These are phyloP conservation scores for Pyrocephalus nanus DNA, from an alignment of 2,797 vertebrate species.

Conservation along the genomic window DNA sequence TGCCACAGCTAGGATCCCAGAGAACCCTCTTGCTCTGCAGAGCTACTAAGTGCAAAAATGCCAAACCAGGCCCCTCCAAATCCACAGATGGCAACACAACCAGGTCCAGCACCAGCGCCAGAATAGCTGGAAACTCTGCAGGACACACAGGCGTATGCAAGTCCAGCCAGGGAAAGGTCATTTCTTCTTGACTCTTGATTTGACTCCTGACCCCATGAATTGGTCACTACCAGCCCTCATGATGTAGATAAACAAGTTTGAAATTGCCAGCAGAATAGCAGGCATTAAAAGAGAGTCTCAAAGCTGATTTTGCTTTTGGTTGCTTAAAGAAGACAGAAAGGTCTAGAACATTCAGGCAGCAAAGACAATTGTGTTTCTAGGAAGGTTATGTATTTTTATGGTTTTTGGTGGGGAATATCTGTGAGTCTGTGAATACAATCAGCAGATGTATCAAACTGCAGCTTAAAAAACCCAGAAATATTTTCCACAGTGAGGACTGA, in stretches of 20 bases:
- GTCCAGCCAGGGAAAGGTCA: neutral
- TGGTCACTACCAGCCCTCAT: neutral
- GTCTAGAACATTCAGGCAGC: neutral
- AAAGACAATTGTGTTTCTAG: neutral
- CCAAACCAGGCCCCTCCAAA: neutral
- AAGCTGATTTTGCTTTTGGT: neutral
- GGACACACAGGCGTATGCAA: neutral
- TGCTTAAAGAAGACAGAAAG: slow-evolving; percentile 10
- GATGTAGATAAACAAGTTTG: neutral
- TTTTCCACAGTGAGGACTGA: slow-evolving; percentile 5
- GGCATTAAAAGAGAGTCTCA: neutral
- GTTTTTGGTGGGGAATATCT: rapidly evolving
- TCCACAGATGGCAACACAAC: rapidly evolving
- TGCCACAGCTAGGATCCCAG: neutral
- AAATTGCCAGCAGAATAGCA: neutral
- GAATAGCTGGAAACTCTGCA: rapidly evolving
- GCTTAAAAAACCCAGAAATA: neutral
- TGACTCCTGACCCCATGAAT: neutral
- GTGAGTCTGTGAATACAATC: neutral
- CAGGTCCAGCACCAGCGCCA: neutral
- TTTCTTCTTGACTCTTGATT: neutral
- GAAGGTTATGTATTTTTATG: neutral
- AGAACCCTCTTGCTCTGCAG: neutral
- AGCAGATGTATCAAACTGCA: neutral
- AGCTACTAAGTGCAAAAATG: neutral